These are phyloP conservation scores for Metridium senile DNA, from an alignment of 92 coral and sea anemone species.

Conservation along the genomic window DNA sequence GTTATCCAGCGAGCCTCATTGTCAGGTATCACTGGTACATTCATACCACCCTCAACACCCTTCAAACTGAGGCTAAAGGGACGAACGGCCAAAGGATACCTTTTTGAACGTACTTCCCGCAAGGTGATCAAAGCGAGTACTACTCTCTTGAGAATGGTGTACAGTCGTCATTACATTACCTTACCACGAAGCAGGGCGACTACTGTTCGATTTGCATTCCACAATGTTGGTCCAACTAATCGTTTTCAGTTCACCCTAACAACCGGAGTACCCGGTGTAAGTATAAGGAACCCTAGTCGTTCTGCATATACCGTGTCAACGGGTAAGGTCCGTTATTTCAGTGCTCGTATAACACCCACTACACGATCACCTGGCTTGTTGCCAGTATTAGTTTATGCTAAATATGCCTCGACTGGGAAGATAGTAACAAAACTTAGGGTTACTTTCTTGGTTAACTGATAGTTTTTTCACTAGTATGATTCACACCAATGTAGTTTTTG, in stretches of 20 bases:
- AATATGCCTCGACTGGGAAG: constrained; percentile 11
- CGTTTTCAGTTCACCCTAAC: constrained; percentile 24
- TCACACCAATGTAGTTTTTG: too few relatives aligned
- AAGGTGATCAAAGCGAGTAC: constrained; percentile 50
- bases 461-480: neutral
- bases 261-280: constrained; percentile 10
- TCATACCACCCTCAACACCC: constrained; percentile 46
- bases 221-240: constrained; percentile 22
- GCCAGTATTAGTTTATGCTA: constrained; percentile 3
- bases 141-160: constrained; percentile 36
- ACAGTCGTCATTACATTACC: constrained; percentile 30
- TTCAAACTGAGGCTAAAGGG: constrained; percentile 71
- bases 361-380: neutral
- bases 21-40: constrained; percentile 51
- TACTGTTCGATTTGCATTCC: constrained; percentile 44
- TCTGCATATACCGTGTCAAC: constrained; percentile 5
- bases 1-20: constrained; percentile 34
- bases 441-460: neutral
- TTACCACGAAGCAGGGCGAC: constrained; percentile 33
- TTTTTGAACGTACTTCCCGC: constrained; percentile 62
- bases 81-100: constrained; percentile 27
- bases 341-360: constrained; percentile 1
- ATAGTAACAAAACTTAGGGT: constrained; percentile 8
- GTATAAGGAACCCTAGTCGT: neutral
- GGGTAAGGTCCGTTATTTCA: constrained; percentile 16